Evolutionary conservation across 2,113 vertebrate genomes (phyloP), one percentile per base, ranked within the genome.

Genomic region (Oncorhynchus nerka): DNA sequence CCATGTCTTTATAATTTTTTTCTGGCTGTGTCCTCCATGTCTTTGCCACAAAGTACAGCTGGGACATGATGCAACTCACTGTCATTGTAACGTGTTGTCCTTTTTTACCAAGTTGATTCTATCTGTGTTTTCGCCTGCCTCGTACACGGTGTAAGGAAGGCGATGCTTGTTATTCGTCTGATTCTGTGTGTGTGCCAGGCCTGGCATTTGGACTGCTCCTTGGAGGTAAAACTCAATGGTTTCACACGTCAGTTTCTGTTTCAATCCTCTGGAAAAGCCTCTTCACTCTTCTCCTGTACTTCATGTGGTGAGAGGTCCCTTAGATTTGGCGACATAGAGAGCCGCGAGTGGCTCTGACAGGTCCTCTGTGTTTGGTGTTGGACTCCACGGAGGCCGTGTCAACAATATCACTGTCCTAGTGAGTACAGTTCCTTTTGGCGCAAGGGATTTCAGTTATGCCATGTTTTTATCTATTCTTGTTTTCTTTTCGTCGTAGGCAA

Each of bases 281-380:
- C 45, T 15, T 49, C 48, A 28, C 28, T 28, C 28, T 28, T 3
- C 28, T 55, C 45, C 45, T 45, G 48, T 22, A 71, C 49, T 39
- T 26, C 70, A n/a, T 24, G 6, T 51, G 45, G 22, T 68, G 67
- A 13, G 59, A 61, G 1, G 8, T 28, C 39, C 45, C 70, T 55
- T 22, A 71, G 70, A 26, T 39, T 55, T 28, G 20, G 45, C 39
- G 70, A 22, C 70, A 55, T 51, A 55, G 16, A 71, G 20, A 45
- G 70, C 11, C 24, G 45, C 57, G 45, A 71, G 48, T 71, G 48
- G 48, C 70, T 71, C 70, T 71, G 70, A 39, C 48, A 51, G 45
- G 22, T 71, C n/a, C 45, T 51, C 45, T 71, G 70, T 49, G 12
- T 71, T 13, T 28, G 28, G 28, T 28, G 28, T 28, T 28, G n/a